A percentile compares a stretch with the other conserved stretches of the same genome.
Evolutionary conservation across 2,113 vertebrate species (phyloP).

Genomic region (Cettia cetti): DNA sequence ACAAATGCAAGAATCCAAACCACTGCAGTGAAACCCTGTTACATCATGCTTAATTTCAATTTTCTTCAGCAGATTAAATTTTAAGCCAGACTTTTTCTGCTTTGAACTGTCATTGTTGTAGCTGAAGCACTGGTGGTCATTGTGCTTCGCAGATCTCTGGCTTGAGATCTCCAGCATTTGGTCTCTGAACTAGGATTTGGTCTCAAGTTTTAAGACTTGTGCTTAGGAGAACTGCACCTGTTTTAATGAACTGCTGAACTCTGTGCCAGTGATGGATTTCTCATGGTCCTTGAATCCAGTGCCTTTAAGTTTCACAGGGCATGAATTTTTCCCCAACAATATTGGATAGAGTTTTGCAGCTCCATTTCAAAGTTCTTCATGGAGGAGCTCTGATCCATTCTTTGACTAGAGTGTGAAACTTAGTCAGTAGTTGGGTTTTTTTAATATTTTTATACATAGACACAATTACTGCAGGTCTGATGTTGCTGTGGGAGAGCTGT

Average conservation of each 20-base stretch:
- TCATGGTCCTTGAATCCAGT: not conserved
- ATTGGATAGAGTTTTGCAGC: not conserved
- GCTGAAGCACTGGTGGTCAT: not conserved
- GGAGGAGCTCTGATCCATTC: not conserved
- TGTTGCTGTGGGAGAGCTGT: not conserved
- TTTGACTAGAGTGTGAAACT: not conserved
- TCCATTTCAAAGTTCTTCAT: not conserved
- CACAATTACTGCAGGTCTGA: not conserved
- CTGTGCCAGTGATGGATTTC: not conserved
- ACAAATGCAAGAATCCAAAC: not conserved
- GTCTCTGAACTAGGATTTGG: not conserved
- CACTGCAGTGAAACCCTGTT: not conserved
- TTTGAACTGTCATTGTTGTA: not conserved
- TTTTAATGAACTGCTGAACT: not conserved
- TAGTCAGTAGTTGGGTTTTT: not conserved
- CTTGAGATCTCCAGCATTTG: not conserved
- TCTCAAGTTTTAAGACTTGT: not conserved
- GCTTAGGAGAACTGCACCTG: not conserved
- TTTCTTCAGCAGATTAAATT: not conserved
- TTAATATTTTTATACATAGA: not conserved
- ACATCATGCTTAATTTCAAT: not conserved
- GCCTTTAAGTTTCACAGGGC: not conserved
- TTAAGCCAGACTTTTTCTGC: not conserved
- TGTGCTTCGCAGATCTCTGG: not conserved
- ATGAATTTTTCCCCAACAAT: not conserved